phyloP scores from a whole-genome alignment of 2,113 vertebrate genomes.

The Daubentonia madagascariensis region DNA sequence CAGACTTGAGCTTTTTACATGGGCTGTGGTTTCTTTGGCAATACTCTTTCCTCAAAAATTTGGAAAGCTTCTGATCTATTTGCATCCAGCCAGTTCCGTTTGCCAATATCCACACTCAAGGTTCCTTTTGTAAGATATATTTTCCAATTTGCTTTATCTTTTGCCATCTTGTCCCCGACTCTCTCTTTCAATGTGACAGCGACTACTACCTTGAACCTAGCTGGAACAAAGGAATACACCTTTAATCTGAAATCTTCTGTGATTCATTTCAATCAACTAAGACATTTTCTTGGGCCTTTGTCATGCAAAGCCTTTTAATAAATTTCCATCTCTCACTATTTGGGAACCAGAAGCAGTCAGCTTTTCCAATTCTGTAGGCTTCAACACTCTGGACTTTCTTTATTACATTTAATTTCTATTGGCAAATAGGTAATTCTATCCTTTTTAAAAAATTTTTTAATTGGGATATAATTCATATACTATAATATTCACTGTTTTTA shows the following conservation, averaged over 20 bases:
- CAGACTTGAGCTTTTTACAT: not conserved
- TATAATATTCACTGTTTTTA: not conserved
- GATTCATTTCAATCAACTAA: not conserved
- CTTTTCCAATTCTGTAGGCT: not conserved
- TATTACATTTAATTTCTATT: not conserved
- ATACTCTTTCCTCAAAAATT: constrained; percentile 10
- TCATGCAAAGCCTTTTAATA: not conserved
- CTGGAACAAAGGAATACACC: not conserved
- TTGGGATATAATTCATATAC: not conserved
- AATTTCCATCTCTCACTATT: not conserved
- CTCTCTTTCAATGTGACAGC: not conserved
- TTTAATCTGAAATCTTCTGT: not conserved
- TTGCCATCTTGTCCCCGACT: not conserved
- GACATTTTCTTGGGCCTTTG: not conserved
- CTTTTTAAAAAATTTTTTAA: not conserved
- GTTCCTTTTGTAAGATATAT: not conserved
- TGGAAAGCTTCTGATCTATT: not conserved
- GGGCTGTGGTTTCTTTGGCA: constrained; percentile 39
- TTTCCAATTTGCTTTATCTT: not conserved
- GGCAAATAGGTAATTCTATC: not conserved
- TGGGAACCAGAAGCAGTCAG: not conserved
- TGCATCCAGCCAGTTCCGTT: not conserved
- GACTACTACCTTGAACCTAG: not conserved
- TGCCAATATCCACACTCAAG: not conserved
- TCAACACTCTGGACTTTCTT: not conserved